Evolutionary conservation across 2,113 vertebrate genomes (phyloP), one percentile per base, ranked within the genome.

Genomic region (Laticauda laticaudata): DNA sequence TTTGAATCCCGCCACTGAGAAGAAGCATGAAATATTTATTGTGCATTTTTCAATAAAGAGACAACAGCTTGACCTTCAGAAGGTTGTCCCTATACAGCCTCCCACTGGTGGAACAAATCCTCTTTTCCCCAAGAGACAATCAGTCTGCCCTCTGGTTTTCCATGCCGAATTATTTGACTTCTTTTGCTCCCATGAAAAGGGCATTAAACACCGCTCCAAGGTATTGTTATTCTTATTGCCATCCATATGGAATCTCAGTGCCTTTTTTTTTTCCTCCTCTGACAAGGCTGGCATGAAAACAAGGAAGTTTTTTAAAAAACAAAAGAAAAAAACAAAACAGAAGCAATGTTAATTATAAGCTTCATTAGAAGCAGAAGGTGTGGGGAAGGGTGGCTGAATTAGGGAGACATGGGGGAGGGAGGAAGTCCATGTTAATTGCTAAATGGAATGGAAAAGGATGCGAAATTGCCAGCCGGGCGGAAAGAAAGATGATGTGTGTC

Each of bases 401-500:
- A 48, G 8, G 18, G 43, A 0, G 1, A 8, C 6, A 11, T 29
- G 0, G n/a, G 54, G n/a, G 21, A 20, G 21, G 4, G 59, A 55
- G 55, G 90, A 93, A 95, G 93, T 92, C 94, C 93, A 55, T 91
- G 93, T 64, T 93, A 93, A 94, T 92, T 94, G 92, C 91, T 90
- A 29, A 93, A 55, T n/a, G n/a, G 29, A 51, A 11, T 5, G 86
- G 86, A 91, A 43, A 54, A 90, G 91, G 59, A 48, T 0, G 0
- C 8, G 1, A 53, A 89, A 57, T 45, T 43, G 92, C 81, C 86
- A 69, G 51, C 10, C 18, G 0, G 92, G 45, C 69, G 24, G 26
- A 81, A 0, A 11, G 53, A 59, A 53, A 4, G 24, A 90, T 39
- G 48, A 1, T 8, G 53, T 0, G 0, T 59, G 55, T 81, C 34